Base-by-base conservation (phyloP, 2,113 vertebrate genomes). In the Lathamus discolor region DNA sequence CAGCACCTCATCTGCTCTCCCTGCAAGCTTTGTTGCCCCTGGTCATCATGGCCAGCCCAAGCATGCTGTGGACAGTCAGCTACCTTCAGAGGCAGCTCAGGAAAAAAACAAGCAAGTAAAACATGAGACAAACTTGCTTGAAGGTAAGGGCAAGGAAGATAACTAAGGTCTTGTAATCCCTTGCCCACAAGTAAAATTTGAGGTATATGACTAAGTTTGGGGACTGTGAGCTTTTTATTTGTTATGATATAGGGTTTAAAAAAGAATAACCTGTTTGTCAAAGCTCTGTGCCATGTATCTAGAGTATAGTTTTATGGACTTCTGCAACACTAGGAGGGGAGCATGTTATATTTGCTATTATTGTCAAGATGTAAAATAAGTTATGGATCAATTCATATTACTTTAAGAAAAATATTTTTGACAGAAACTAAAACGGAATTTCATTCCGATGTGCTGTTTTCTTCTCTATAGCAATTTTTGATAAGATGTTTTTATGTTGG, bases 281-380 rank as follows among this genome's bases (percentile, higher is more conserved):
- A 46, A 74, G 55, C 16, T 64, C 22, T 81, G 31, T 48, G 43
- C 37, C 18, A 27, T 29, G 27, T 54, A 37, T 52, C n/a, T 43
- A 62, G 52, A 6, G 19, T n/a, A 63, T 23, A 46, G 12, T 57
- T 87, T 57, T 80, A 59, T 31, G 29, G 62, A 33, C 7, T 69
- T 74, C 11, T 13, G 78, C 35, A 68, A 11, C 7, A 69, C 10
- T 62, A n/a, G 24, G 27, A 41, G 41, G 49, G 41, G 25, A 92
- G 13, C n/a, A 23, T 7, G 1, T 66, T 62, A 6, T 44, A 74
- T 77, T 86, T 41, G n/a, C 37, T 88, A 5, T 86, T 83, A 67
- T 69, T 94, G 63, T 44, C 79, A 90, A 90, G 75, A 31, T 80
- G 44, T 90, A 72, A 92, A 95, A 86, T 66, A 92, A 67, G 6